A percentile compares a stretch with the other conserved stretches of the same genome.
These are phyloP conservation scores for Calameuta idolon DNA, from an alignment of 2,888 invertebrate genomes.

Conservation along the genomic window DNA sequence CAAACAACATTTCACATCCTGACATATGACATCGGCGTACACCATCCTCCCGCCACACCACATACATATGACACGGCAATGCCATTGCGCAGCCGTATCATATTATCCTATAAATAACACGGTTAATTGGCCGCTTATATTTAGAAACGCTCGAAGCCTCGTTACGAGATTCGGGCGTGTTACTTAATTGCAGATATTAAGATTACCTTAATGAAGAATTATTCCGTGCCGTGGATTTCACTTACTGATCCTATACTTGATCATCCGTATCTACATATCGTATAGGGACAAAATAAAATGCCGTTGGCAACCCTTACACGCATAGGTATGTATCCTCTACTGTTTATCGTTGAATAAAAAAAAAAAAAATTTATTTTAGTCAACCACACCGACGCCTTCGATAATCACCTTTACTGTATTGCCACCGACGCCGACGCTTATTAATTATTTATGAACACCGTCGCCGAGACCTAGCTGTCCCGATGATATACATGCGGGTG, in stretches of 20 bases:
- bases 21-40: too few relatives aligned
- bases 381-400: neutral
- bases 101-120: conserved; percentile 21
- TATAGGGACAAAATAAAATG: too few relatives aligned
- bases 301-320: too few relatives aligned
- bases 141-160: conserved; percentile 3
- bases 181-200: conserved; percentile 21
- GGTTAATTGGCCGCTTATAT: conserved; percentile 26
- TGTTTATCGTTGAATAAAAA: too few relatives aligned
- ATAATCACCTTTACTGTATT: conserved; percentile 6
- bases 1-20: too few relatives aligned
- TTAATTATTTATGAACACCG: conserved; percentile 12
- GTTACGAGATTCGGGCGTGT: conserved; percentile 13
- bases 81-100: conserved; percentile 3
- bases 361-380: neutral
- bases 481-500: conserved; percentile 8
- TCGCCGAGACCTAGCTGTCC: neutral
- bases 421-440: neutral
- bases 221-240: conserved; percentile 1
- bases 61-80: too few relatives aligned
- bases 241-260: neutral
- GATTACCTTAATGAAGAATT: conserved; percentile 5
- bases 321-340: too few relatives aligned
- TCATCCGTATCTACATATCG: neutral
- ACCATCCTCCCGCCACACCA: too few relatives aligned